Conservation (phyloP, 2,888 invertebrate genomes). For the Drosophila neutralis region DNA sequence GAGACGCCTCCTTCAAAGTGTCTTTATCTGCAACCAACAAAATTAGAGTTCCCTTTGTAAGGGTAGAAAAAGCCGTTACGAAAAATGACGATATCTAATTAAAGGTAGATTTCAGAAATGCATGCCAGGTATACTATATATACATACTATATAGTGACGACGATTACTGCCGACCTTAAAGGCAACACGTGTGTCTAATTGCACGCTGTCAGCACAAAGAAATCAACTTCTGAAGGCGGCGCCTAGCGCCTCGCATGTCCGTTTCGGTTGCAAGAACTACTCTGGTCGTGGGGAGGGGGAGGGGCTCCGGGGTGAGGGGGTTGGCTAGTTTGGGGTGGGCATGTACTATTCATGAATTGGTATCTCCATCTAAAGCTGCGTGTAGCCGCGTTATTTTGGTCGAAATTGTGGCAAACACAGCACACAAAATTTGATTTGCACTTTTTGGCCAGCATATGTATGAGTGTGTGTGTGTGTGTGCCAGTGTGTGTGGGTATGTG, state of each 20-base stretch:
- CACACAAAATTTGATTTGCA: slow-evolving; percentile 76
- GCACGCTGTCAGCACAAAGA: slow-evolving; percentile 16
- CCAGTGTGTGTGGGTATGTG: slow-evolving; percentile 31
- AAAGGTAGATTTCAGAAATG: background rate
- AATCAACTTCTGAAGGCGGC: slow-evolving; percentile 17
- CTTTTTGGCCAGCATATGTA: slow-evolving; percentile 57
- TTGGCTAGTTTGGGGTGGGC: background rate
- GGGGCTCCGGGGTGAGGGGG: background rate
- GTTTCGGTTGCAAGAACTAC: background rate
- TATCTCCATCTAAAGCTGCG: slow-evolving; percentile 46
- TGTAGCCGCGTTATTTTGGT: slow-evolving; percentile 66
- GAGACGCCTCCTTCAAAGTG: background rate
- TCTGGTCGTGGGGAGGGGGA: rapidly evolving
- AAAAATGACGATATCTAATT: background rate
- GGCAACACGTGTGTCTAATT: slow-evolving; percentile 32
- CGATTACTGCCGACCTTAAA: background rate
- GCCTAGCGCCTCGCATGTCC: slow-evolving; percentile 20
- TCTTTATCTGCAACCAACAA: no score
- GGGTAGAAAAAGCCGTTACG: background rate
- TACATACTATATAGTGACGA: background rate
- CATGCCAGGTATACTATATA: background rate
- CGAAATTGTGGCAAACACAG: slow-evolving; percentile 63
- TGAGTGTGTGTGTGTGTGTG: slow-evolving; percentile 7
- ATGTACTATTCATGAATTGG: slow-evolving; percentile 2
- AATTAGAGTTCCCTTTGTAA: no score